Percentiles rank a stretch among this genome's conserved stretches.
These are phyloP conservation scores for Trachops cirrhosus DNA, from an alignment of 2,797 vertebrate species.

Conservation along the genomic window DNA sequence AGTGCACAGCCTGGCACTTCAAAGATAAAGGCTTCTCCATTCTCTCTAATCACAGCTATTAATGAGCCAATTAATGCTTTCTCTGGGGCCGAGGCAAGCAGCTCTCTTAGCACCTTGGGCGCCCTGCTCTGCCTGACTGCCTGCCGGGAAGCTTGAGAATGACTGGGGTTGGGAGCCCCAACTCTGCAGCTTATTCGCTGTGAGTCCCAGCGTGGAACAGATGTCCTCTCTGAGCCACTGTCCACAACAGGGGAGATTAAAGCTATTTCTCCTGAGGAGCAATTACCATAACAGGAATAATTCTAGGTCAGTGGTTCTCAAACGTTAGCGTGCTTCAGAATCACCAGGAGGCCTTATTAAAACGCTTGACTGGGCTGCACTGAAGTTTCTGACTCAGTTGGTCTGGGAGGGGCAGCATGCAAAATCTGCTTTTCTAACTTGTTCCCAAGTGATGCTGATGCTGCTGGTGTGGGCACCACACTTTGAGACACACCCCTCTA, in stretches of 20 bases:
- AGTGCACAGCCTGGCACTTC: conserved; percentile 82
- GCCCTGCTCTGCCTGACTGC: neutral
- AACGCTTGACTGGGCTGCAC: neutral
- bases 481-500: neutral
- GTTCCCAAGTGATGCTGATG: neutral
- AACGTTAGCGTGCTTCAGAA: neutral
- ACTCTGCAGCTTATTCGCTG: neutral
- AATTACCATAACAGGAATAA: neutral
- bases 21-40: conserved; percentile 84
- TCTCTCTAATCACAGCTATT: conserved; percentile 86
- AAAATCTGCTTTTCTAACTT: neutral
- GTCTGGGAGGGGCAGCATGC: neutral
- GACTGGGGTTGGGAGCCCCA: neutral
- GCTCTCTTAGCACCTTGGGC: neutral
- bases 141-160: neutral
- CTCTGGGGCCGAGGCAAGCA: conserved; percentile 53
- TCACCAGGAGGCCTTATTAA: neutral
- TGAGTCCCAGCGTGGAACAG: neutral
- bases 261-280: neutral
- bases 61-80: conserved; percentile 87
- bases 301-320: neutral
- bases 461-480: neutral
- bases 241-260: neutral
- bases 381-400: conserved; percentile 2
- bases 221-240: conserved; percentile 12